Base-by-base conservation (phyloP, 2,113 vertebrate genomes). In the Rhegmatorhina hoffmannsi region DNA sequence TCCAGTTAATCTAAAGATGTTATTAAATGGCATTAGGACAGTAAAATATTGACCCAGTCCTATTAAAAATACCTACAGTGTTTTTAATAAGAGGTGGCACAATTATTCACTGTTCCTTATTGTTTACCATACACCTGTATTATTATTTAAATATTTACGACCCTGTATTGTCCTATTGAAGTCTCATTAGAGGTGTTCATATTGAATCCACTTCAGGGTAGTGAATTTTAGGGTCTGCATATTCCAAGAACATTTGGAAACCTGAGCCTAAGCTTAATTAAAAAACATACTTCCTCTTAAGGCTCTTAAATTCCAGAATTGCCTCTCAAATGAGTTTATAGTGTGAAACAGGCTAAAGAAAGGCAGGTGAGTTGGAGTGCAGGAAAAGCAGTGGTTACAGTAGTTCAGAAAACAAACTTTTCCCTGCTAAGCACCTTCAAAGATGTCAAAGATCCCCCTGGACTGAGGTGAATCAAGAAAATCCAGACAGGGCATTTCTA, bases 311-410 rank as follows among this genome's bases (percentile, higher is more conserved):
- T 46, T 19, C 8, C 44, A 56, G 13, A 90, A n/a, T 13, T 10
- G 1, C 5, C 26, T 82, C 66, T 78, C 50, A 62, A 78, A 38
- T 2, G 13, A 36, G 31, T 10, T 74, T 52, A 8, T 0, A 7
- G 4, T 0, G 0, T 53, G 29, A 87, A 89, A 58, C 10, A 53
- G 40, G 21, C 52, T 10, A 11, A 72, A 55, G 52, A 31, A n/a
- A 49, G 4, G 7, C 10, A 21, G 0, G 0, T 1, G 29, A 47
- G 13, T 8, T 53, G 7, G 18, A 62, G 13, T 11, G 24, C 21
- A 77, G 33, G 36, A 59, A n/a, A 79, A 53, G 6, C 56, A 5
- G 6, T 7, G 2, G 13, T n/a, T 49, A 17, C 4, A 34, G 3
- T 38, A 55, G 28, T 60, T 64, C 43, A 73, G 80, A 75, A 70